Evolutionary conservation across 2,113 vertebrate genomes (phyloP), one percentile per base, ranked within the genome.

Genomic region (Tragelaphus buxtoni): DNA sequence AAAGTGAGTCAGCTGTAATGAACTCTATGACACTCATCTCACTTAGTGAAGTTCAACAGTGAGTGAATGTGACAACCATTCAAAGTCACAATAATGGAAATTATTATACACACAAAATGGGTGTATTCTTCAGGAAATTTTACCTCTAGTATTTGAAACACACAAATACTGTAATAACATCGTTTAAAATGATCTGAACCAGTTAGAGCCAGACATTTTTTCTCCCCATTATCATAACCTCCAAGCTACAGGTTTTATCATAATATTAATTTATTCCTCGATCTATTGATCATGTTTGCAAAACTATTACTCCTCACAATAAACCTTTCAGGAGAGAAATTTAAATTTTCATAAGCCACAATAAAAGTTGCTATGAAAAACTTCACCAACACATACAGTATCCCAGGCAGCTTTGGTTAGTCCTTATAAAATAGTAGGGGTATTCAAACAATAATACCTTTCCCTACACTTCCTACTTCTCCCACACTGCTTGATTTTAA

Each of bases 61-160:
- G 5, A 98, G 83, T 90, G 47, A 77, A 97, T 98, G 30, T 91
- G 92, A 98, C 88, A 88, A 58, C 92, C 86, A 94, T 96, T 98
- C 85, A 97, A 96, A 97, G 94, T 56, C 74, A 93, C 80, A 96
- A 88, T 51, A 96, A 98, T 96, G 94, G 98, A 98, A 98, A 39
- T 69, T 69, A 39, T 39, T 39, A 39, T 69, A 69, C n/a, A 69
- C n/a, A 69, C 9, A 69, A 39, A 69, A 95, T 9, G 80, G 55
- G 92, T 88, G 63, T 93, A 97, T 96, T 98, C 96, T 97, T 98
- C 74, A 69, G 69, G 60, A 92, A 80, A 81, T 91, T 97, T 96
- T 97, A 96, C 96, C 89, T 96, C 81, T 90, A 55, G 35, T 11
- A 26, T 60, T 90, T 85, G 83, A 96, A 96, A 87, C 0, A 93